Percentiles rank a stretch among this genome's conserved stretches.
These are phyloP conservation scores for Choloepus didactylus DNA, from an alignment of 2,797 vertebrate genomes.

Conservation along the genomic window DNA sequence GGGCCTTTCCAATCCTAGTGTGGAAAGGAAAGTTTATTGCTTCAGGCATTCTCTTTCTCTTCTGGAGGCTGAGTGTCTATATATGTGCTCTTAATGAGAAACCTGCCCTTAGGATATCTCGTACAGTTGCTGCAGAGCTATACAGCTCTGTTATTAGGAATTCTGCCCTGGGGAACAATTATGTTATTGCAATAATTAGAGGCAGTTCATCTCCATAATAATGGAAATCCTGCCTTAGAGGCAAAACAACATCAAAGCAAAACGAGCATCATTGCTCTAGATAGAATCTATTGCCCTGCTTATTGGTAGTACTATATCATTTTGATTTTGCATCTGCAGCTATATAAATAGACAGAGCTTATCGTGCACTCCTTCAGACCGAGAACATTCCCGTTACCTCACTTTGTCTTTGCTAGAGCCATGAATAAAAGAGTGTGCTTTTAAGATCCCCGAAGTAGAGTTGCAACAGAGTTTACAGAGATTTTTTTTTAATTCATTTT, in stretches of 20 bases:
- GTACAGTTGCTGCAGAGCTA: slow-evolving; percentile 80
- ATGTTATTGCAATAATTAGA: slow-evolving; percentile 88
- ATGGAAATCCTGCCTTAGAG: slow-evolving; percentile 88
- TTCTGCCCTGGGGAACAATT: slow-evolving; percentile 88
- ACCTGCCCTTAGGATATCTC: slow-evolving; percentile 82
- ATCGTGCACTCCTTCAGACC: neutral
- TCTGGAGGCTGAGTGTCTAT: slow-evolving; percentile 80
- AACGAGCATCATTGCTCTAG: slow-evolving; percentile 67
- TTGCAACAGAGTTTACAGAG: neutral
- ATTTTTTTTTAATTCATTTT: neutral
- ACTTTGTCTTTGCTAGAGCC: neutral
- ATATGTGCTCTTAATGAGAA: slow-evolving; percentile 84
- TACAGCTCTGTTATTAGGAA: slow-evolving; percentile 85
- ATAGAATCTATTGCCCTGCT: slow-evolving; percentile 76
- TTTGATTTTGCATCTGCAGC: slow-evolving; percentile 58
- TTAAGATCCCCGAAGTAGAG: neutral
- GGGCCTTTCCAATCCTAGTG: slow-evolving; percentile 21
- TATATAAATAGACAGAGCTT: slow-evolving; percentile 55
- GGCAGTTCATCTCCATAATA: slow-evolving; percentile 89
- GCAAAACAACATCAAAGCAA: slow-evolving; percentile 82
- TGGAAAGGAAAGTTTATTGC: slow-evolving; percentile 60
- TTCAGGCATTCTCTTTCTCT: slow-evolving; percentile 76
- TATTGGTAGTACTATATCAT: slow-evolving; percentile 67
- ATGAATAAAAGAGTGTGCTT: neutral
- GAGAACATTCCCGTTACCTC: neutral